Conservation (phyloP, 2,113 vertebrate species). For the Scortum barcoo region DNA sequence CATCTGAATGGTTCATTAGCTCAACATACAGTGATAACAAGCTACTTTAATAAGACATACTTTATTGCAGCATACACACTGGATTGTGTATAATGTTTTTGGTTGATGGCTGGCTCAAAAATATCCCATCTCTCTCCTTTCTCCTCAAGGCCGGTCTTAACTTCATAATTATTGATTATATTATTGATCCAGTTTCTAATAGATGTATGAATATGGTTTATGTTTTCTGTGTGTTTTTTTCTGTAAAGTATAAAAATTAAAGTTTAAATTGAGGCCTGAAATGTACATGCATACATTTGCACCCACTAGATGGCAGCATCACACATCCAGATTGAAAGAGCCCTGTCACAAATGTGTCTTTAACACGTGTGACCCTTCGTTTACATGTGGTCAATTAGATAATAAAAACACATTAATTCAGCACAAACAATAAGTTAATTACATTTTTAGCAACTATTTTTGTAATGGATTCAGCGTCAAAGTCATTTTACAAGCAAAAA, state of each 20-base stretch:
- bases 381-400: background rate
- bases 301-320: slow-evolving; percentile 68
- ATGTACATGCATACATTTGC: too few species aligned
- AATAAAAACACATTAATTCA: background rate
- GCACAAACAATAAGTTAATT: background rate
- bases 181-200: background rate
- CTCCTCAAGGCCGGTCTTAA: background rate
- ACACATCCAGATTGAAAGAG: background rate
- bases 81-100: background rate
- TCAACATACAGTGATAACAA: background rate
- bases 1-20: background rate
- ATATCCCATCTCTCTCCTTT: background rate
- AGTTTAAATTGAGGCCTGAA: too few species aligned
- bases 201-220: background rate
- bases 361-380: background rate
- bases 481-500: background rate
- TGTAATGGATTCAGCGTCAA: background rate
- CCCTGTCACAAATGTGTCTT: background rate
- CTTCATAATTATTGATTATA: too few species aligned
- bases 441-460: background rate
- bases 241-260: too few species aligned
- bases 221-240: too few species aligned
- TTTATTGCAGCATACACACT: background rate
- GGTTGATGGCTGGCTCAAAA: background rate
- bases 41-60: background rate